Evolutionary conservation across 2,888 invertebrate genomes (phyloP), one percentile per base, ranked within the genome.

Genomic region (Drosophila greeni): DNA sequence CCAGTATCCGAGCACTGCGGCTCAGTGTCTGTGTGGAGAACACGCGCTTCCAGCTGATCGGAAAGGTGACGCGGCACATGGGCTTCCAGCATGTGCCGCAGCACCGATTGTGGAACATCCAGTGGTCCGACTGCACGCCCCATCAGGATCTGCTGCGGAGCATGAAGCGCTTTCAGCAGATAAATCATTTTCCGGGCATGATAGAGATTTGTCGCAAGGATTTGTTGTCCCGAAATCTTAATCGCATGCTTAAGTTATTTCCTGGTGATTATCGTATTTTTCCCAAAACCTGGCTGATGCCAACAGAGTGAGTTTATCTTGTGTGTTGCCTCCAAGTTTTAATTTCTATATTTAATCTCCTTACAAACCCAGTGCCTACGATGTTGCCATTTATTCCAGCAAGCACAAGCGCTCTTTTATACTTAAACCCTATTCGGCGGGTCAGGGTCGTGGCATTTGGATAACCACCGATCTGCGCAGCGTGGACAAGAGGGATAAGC

Each of bases 171-270:
- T 97, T 94, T 88, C 94, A 97, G 90, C 94, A 95, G 86, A 95
- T 97, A 73, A 97, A 97, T 88, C 97, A 97, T 89, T 97, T 97
- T 86, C 96, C 97, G 2, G 95, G 95, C 56, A 95, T 95, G 95
- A 90, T 92, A 74, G 95, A 95, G 87, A 94, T 95, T 70, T 95
- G 95, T 89, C 90, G 97, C 69, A 97, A 97, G 88, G 97, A 97
- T 90, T 90, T 96, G 55, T 89, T 97, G 29, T 96, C 97, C 2
- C 91, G 96, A 64, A 97, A 97, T 89, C 91, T 97, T 66, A 97
- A 95, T 87, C 91, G 96, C 73, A 96, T 97, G 96, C 91, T 93
- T 60, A 94, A 95, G 88, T 90, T 95, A 61, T 97, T 95, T 88
- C 96, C 97, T 0, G 93, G 93, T 79, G 96, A 97, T 70, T 97